Evolutionary conservation across 64 coral and sea anemone species (phyloP), one percentile per base, ranked within the genome.

Genomic region (Pachyseris speciosa): DNA sequence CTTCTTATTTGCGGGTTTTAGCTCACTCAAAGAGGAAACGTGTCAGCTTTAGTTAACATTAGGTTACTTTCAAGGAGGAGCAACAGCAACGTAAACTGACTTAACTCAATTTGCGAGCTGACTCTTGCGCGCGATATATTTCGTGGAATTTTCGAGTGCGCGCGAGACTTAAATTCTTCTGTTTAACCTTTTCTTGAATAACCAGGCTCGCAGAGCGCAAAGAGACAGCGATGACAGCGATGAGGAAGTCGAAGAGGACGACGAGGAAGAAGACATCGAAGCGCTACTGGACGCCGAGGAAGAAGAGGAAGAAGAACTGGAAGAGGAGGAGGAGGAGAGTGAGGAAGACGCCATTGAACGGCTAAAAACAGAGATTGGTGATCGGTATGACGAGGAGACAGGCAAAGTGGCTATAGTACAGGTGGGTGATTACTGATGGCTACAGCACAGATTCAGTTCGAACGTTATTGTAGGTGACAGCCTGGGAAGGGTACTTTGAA

Each of bases 351-450:
- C 95, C 30, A 86, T 80, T 19, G 95, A 98, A 67, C 50, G 95
- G 34, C 72, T 98, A 41, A 98, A 94, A 60, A 94, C 92, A 16
- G 95, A 98, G 67, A 98, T 98, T 44, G 92, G 91, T n/a, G 95
- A 98, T 47, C 83, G 91, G 9, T 98, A 90, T 83, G 95, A 98
- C 38, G 95, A 98, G 41, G 91, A 98, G 51, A 81, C 73, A 9
- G 51, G 34, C 17, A 91, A 40, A 64, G 45, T 98, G 26, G 87
- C 86, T 10, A 67, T 37, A 26, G 85, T 96, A 11, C 95, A 96
- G 95, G 95, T 96, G 25, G 58, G 76, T 47, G 7, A 13, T 43
- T 7, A 13, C 32, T 15, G 11, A 37, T 69, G 30, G 33, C 13
- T 11, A n/a, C n/a, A n/a, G n/a, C n/a, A n/a, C n/a, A n/a, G n/a